Base-by-base conservation (phyloP, 2,888 invertebrate species). In the Allolobophora icterica region DNA sequence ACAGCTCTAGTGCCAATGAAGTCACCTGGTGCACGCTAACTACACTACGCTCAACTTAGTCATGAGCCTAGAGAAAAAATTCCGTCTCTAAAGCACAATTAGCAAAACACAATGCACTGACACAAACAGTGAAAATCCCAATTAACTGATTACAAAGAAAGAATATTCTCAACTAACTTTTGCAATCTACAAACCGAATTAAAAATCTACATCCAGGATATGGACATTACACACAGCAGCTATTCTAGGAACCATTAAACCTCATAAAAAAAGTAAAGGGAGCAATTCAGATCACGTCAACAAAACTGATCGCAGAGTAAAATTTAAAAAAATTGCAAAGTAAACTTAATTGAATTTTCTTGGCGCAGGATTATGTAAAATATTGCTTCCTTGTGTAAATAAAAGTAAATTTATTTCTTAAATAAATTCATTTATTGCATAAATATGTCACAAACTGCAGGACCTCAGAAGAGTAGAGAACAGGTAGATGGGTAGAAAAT, bases 181-280 rank as follows among this genome's bases (percentile, higher is more conserved):
- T 71, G 71, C 71, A 71, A 71, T 71, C 71, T 71, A 71, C 71
- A 71, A n/a, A n/a, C n/a, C 17, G n/a, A 71, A 71, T 71, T n/a
- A 5, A 71, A 71, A 30, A 71, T 71, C 71, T 71, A n/a, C 4
- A 24, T 52, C 52, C 52, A 52, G 52, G 71, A 17, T n/a, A n/a
- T n/a, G n/a, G 71, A 71, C 71, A n/a, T 71, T 6, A 71, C 71
- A 52, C 71, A 71, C 30, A 71, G 71, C 71, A 71, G 71, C 71
- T n/a, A n/a, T 30, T 71, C 71, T 71, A 71, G 30, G 71, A 71
- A 71, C 71, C 13, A 13, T 0, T 4, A 52, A 21, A 2, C 6
- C 21, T 52, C 52, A 52, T 42, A 42, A 42, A 42, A 42, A 5
- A 42, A 3, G 38, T 15, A 42, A 42, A 42, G 17, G 42, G 42